phyloP scores from a whole-genome alignment of 2,797 vertebrate genomes.

The Lagodon rhomboides region DNA sequence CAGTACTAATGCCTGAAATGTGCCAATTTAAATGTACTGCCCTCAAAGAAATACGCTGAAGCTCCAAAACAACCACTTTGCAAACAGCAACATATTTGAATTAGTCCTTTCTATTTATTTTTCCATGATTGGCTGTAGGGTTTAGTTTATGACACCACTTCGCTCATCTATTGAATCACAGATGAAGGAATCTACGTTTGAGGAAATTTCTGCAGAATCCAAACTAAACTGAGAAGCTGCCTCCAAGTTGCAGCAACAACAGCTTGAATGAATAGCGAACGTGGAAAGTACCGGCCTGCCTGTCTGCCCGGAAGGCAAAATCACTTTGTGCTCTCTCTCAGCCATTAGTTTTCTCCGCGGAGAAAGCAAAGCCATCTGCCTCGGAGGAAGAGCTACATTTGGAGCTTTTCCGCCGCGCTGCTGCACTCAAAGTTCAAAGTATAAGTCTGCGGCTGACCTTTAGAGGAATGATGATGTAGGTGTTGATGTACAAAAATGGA shows the following conservation, averaged over 20 bases:
- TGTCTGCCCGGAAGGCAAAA: slow-evolving; percentile 12
- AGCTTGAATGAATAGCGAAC: slow-evolving; percentile 16
- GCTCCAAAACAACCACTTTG: not conserved
- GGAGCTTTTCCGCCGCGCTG: not conserved
- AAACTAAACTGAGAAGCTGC: slow-evolving; percentile 24
- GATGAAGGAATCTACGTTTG: not conserved
- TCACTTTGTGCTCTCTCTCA: slow-evolving; percentile 24
- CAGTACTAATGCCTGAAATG: not conserved
- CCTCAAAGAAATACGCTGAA: not conserved
- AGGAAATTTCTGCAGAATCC: slow-evolving; percentile 1
- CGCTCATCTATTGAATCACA: slow-evolving; percentile 10
- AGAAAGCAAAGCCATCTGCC: slow-evolving; percentile 6
- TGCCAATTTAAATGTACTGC: not conserved
- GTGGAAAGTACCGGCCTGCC: slow-evolving; percentile 14
- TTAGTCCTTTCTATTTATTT: not conserved
- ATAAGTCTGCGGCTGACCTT: slow-evolving; percentile 44
- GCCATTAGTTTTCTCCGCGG: slow-evolving; percentile 8
- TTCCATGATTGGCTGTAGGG: not conserved
- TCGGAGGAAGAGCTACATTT: slow-evolving; percentile 4
- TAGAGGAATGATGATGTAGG: slow-evolving; percentile 16
- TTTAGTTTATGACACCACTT: not conserved
- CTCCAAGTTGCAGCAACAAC: slow-evolving; percentile 10
- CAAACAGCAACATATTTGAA: not conserved
- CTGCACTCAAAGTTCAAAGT: slow-evolving; percentile 39
- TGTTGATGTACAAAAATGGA: slow-evolving; percentile 16